Percentiles rank a stretch among this genome's conserved stretches.
These are phyloP conservation scores for Anneissia japonica DNA, from an alignment of 35 echinoderm and acorn worm genomes.

Conservation along the genomic window DNA sequence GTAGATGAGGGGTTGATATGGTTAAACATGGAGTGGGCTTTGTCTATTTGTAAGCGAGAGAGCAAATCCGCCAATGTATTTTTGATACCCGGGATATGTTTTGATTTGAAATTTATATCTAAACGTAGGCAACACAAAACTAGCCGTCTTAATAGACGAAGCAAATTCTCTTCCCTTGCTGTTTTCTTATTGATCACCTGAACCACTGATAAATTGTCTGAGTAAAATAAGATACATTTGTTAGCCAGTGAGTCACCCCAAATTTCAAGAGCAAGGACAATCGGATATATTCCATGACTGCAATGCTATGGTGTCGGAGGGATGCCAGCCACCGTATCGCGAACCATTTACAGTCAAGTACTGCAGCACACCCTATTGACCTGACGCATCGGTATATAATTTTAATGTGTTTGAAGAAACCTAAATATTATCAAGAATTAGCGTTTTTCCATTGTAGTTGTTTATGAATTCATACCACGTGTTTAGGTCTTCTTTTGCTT, in stretches of 20 bases:
- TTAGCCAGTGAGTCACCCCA: background rate
- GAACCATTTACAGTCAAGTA: conserved; percentile 1
- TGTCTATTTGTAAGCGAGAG: background rate
- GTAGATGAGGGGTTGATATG: too few relatives aligned
- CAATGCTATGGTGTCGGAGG: background rate
- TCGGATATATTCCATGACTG: background rate
- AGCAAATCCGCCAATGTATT: conserved; percentile 1
- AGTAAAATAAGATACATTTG: conserved; percentile 11
- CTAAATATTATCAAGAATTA: background rate
- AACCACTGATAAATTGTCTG: conserved; percentile 14
- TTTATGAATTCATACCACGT: conserved; percentile 4
- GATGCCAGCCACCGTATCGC: background rate
- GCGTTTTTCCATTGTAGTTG: conserved; percentile 11
- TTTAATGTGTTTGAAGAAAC: background rate
- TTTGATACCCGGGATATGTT: background rate
- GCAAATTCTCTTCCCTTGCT: background rate
- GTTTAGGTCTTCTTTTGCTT: background rate
- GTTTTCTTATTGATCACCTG: background rate
- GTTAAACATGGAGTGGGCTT: too few relatives aligned
- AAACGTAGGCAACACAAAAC: background rate
- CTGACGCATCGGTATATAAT: conserved; percentile 14
- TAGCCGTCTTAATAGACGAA: background rate
- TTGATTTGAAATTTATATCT: background rate
- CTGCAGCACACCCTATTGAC: conserved; percentile 15
- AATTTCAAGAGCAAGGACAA: background rate